A percentile compares a stretch with the other conserved stretches of the same genome.
Conservation (phyloP, 1,140 invertebrate genomes). For the Condylostylus longicornis region DNA sequence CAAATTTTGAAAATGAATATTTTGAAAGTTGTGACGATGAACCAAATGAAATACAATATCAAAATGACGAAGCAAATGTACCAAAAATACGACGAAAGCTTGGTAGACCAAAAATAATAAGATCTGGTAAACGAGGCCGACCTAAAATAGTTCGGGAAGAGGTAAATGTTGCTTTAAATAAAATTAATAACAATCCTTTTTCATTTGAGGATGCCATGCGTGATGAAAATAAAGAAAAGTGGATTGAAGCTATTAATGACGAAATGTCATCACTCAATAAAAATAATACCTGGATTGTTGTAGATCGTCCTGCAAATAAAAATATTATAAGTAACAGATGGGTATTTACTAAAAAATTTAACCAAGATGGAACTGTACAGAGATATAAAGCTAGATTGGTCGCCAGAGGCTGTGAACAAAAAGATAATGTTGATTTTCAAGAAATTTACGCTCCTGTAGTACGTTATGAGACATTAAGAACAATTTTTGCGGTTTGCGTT, state of each 20-base stretch:
- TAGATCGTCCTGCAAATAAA: constrained; percentile 16
- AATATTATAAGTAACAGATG: constrained; percentile 20
- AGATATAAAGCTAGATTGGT: constrained; percentile 26
- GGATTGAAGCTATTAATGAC: constrained; percentile 25
- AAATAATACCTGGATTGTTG: constrained; percentile 29
- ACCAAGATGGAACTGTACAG: constrained; percentile 9
- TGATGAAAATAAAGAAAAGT: constrained; percentile 14
- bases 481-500: constrained; percentile 15
- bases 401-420: constrained; percentile 25
- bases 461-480: constrained; percentile 12
- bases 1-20: constrained; percentile 2
- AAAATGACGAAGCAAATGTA: no score
- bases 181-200: constrained; percentile 1
- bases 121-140: constrained; percentile 2
- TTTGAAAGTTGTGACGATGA: background rate
- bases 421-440: constrained; percentile 17
- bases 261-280: constrained; percentile 24
- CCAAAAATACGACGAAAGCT: no score
- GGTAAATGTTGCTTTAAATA: background rate
- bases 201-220: constrained; percentile 17
- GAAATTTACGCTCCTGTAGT: constrained; percentile 14
- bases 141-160: constrained; percentile 3
- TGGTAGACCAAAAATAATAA: constrained; percentile 6
- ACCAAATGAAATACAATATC: no score
- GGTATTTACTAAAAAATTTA: constrained; percentile 20